Evolutionary conservation across 2,113 vertebrate species (phyloP), one percentile per base, ranked within the genome.

Genomic region (Etheostoma spectabile): DNA sequence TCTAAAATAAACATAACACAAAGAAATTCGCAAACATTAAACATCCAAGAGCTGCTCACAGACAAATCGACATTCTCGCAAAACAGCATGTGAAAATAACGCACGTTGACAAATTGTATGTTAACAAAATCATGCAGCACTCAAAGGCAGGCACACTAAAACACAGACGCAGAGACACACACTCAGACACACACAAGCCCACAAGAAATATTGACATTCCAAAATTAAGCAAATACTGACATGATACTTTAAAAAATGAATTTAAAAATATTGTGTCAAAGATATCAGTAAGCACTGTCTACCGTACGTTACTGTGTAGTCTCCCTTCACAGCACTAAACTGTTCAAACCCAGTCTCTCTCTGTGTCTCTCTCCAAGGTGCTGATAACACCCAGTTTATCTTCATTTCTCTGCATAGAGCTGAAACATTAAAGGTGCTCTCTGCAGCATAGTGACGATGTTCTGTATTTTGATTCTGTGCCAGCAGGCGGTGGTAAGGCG

Each of bases 101-200:
- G 56, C 74, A 82, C 33, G 55, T 33, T n/a, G 8, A 89, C 82
- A 89, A 80, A 84, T 48, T 79, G 75, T 82, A 88, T 88, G 86
- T 87, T 76, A 89, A 93, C 89, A 78, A 76, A 91, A 56, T 79
- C 91, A 93, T 92, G 91, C 89, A 91, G 82, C 82, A 80, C 84
- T 90, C 86, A 86, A 83, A 83, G 86, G 80, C 88, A 89, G 78
- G 83, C 86, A 87, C 83, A 85, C 86, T 66, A 65, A 85, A 83
- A 91, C 87, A 91, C 52, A 90, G 80, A 91, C 88, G 30, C 72
- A 79, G 53, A 90, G 88, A 88, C 86, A 65, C 86, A 87, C 90
- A 89, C 71, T 74, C 77, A 85, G 62, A 91, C 86, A 79, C 77
- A 59, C 74, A 89, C 87, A 85, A 87, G 83, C 88, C 83, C 81